These are phyloP conservation scores for Alectoris magna DNA, from an alignment of 2,797 vertebrate genomes.

Conservation along the genomic window DNA sequence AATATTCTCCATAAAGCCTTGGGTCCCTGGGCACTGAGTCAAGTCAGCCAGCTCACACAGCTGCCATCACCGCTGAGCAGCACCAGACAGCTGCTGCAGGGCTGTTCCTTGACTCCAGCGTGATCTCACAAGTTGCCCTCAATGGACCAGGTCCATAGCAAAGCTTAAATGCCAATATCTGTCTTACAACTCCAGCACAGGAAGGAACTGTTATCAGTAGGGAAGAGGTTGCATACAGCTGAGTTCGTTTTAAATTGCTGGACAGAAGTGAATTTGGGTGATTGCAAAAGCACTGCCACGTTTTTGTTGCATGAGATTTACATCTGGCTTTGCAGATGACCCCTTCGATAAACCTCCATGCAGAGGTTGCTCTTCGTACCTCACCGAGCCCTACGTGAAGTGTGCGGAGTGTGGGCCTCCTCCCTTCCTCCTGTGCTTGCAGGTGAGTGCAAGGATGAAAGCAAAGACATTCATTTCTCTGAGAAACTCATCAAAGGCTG, in stretches of 20 bases:
- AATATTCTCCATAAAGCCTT: not conserved
- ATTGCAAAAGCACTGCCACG: not conserved
- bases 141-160: too few relatives aligned
- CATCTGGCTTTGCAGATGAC: conserved; percentile 82
- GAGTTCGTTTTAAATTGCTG: not conserved
- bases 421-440: conserved; percentile 93
- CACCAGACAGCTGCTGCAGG: not conserved
- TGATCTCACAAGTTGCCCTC: not conserved
- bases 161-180: not conserved
- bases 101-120: not conserved
- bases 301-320: not conserved
- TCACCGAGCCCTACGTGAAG: conserved; percentile 96
- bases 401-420: conserved; percentile 97
- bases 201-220: not conserved
- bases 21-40: not conserved
- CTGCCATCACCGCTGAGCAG: not conserved
- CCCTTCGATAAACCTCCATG: conserved; percentile 94
- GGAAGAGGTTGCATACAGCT: not conserved
- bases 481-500: not conserved
- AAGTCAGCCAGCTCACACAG: not conserved
- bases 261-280: not conserved
- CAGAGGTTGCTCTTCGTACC: conserved; percentile 93
- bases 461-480: not conserved
- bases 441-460: conserved; percentile 81
- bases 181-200: not conserved